Evolutionary conservation across 2,888 invertebrate species (phyloP).

Genomic region (Drosophila tanythrix): DNA sequence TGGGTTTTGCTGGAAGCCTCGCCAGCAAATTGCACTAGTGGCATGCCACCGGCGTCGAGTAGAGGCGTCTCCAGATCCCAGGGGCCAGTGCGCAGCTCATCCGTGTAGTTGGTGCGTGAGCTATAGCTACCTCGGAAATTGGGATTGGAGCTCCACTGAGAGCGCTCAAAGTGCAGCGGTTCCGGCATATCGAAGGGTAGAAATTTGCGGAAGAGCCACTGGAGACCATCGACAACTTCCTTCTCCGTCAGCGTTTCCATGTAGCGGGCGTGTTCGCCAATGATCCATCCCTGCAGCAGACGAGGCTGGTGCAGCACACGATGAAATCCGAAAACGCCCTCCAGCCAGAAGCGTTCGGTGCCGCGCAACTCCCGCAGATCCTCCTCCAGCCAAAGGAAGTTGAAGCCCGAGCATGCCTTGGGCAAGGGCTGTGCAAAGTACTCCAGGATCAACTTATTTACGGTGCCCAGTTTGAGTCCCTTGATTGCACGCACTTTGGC

Average conservation of each 20-base stretch:
- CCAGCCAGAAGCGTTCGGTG: slow-evolving; percentile 86
- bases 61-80: slow-evolving; percentile 87
- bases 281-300: slow-evolving; percentile 89
- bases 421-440: slow-evolving; percentile 87
- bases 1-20: slow-evolving; percentile 88
- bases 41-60: slow-evolving; percentile 74
- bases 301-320: slow-evolving; percentile 87
- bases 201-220: slow-evolving; percentile 78
- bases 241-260: slow-evolving; percentile 87
- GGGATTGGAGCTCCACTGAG: slow-evolving; percentile 88
- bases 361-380: slow-evolving; percentile 81
- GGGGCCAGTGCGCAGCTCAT: slow-evolving; percentile 86
- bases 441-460: slow-evolving; percentile 87
- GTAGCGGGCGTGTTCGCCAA: slow-evolving; percentile 87
- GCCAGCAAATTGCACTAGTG: slow-evolving; percentile 88
- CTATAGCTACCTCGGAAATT: slow-evolving; percentile 88
- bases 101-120: slow-evolving; percentile 87
- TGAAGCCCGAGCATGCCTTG: slow-evolving; percentile 85
- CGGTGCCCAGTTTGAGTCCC: slow-evolving; percentile 87
- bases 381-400: slow-evolving; percentile 86
- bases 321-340: slow-evolving; percentile 88
- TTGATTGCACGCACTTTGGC: slow-evolving; percentile 86
- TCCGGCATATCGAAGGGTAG: slow-evolving; percentile 66
- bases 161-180: slow-evolving; percentile 84
- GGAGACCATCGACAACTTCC: slow-evolving; percentile 75